Evolutionary conservation across 1,140 invertebrate species (phyloP), one percentile per base, ranked within the genome.

Genomic region (Drosophila triauraria): DNA sequence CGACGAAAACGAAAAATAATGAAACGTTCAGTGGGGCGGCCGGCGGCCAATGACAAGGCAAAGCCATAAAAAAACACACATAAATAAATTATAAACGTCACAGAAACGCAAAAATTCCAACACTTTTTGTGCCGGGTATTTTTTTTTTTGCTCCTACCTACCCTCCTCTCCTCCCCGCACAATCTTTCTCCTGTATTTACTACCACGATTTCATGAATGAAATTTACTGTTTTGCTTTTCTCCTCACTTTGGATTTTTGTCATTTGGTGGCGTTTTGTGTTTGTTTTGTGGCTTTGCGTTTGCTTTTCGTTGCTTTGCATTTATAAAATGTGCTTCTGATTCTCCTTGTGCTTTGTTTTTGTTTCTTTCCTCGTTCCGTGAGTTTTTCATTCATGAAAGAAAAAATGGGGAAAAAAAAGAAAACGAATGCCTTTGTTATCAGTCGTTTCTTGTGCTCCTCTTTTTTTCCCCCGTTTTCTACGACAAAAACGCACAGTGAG

Each of bases 1-100:
- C 38, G 38, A 27, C 58, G 30, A 10, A 46, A 53, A 23, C 17
- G 20, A 70, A 71, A 23, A n/a, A 71, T 46, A 71, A 46, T 32
- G 43, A 75, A 75, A 51, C 38, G 43, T 56, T 56, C 40, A 75
- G 50, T 51, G 51, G 46, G 67, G 20, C 27, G 35, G 44, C 53
- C 71, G 67, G 20, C 15, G 23, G 62, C 57, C 71, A 69, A 75
- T 78, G 64, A 68, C 62, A 71, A 64, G 50, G 59, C 59, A 50
- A 81, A 70, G 50, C 59, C 63, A 77, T 69, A 71, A 70, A 78
- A 78, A 47, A 61, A 76, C 27, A 54, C 63, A 71, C 64, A 78
- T 54, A 82, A 80, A 82, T 87, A 59, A 82, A 74, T 79, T 69
- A 77, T 77, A 87, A 82, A 70, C 83, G 83, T 86, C 83, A 86